Conservation (phyloP, 1,140 invertebrate species). For the Neodiprion pinetum region DNA sequence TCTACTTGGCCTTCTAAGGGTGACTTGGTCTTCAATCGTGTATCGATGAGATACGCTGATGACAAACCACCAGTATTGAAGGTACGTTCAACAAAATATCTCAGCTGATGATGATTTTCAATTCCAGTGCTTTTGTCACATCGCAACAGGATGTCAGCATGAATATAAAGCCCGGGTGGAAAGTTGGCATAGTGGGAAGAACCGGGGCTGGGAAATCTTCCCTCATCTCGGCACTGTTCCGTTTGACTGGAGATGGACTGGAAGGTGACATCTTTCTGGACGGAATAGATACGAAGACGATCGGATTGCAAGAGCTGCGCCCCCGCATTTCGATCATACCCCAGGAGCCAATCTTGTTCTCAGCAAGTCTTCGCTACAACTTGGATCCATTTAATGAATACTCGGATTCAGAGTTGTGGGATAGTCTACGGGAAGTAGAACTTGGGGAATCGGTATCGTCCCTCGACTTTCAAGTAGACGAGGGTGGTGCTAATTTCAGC, state of each 20-base stretch:
- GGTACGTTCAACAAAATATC: conserved; percentile 35
- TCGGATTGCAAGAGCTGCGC: conserved; percentile 75
- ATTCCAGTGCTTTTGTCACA: not conserved
- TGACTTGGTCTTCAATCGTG: conserved; percentile 70
- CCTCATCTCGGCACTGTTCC: conserved; percentile 75
- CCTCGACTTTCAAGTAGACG: conserved; percentile 73
- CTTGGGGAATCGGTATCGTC: conserved; percentile 74
- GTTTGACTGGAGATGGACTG: conserved; percentile 71
- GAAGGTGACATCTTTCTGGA: conserved; percentile 77
- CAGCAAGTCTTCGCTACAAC: conserved; percentile 81
- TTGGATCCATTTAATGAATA: conserved; percentile 84
- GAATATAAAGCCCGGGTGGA: conserved; percentile 53
- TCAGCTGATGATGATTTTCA: not conserved
- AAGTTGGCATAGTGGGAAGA: conserved; percentile 69
- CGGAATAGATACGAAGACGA: conserved; percentile 65
- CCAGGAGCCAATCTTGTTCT: conserved; percentile 88
- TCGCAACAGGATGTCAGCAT: conserved; percentile 48
- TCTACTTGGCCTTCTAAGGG: conserved; percentile 76
- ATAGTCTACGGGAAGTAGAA: conserved; percentile 78
- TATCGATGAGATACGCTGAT: conserved; percentile 66
- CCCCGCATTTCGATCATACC: conserved; percentile 89
- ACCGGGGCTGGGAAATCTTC: conserved; percentile 82
- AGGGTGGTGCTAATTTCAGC: conserved; percentile 81
- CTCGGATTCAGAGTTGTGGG: conserved; percentile 81
- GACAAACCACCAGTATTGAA: conserved; percentile 59